Conservation (phyloP, 2,113 vertebrate species). For the Oenanthe melanoleuca region DNA sequence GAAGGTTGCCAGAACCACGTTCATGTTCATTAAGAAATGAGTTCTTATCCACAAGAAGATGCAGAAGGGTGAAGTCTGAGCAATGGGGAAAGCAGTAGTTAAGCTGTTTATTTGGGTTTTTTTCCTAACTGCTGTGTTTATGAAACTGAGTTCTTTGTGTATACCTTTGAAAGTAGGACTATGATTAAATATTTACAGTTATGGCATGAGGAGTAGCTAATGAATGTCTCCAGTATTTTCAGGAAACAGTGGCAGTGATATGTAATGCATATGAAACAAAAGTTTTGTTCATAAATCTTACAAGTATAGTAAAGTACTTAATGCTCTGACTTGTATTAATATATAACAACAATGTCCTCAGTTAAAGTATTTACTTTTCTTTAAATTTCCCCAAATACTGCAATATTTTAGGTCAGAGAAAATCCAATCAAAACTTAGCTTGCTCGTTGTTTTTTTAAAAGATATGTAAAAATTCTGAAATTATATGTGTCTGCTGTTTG, state of each 20-base stretch:
- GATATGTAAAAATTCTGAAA: not conserved
- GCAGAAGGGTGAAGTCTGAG: not conserved
- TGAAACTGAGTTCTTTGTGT: conserved; percentile 21
- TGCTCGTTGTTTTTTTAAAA: not conserved
- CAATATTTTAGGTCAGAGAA: not conserved
- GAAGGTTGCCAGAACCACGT: not conserved
- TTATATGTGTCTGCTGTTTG: not conserved
- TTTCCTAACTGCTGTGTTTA: not conserved
- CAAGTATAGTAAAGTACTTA: not conserved
- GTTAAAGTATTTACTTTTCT: not conserved
- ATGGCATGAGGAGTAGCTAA: conserved; percentile 12
- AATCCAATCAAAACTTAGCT: not conserved
- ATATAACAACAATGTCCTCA: not conserved
- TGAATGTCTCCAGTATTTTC: conserved; percentile 30
- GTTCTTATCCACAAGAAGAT: not conserved
- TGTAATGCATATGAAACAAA: not conserved
- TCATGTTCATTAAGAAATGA: not conserved
- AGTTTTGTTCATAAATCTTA: not conserved
- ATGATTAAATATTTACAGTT: conserved; percentile 61
- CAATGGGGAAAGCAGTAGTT: not conserved
- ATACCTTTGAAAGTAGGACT: conserved; percentile 53
- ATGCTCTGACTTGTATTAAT: not conserved
- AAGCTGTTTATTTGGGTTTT: not conserved
- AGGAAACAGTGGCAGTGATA: not conserved
- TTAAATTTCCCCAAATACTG: not conserved